Base-by-base conservation (phyloP, 2,113 vertebrate genomes). In the Platichthys flesus region DNA sequence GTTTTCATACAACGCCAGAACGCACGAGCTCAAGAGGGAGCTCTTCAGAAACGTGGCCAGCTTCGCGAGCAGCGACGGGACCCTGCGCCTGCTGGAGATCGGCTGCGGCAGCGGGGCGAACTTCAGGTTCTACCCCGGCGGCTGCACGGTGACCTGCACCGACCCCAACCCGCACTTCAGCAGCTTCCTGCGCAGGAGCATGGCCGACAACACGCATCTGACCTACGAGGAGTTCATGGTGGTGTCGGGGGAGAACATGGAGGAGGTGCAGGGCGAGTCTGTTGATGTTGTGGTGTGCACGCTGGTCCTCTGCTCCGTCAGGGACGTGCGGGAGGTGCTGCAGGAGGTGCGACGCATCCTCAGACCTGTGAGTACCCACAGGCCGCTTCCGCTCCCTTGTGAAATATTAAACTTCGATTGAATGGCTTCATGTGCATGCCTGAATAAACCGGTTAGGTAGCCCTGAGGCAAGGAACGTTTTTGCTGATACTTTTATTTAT, bases 201-300 rank as follows among this genome's bases (percentile, higher is more conserved):
- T 95, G 91, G 88, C 71, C 51, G 85, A 91, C 5, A 96, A 94
- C 71, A 66, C 85, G 60, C 97, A 97, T 23, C 15, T 98, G 0
- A 89, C 82, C 0, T 96, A 93, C 0, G 93, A 95, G 51, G 3
- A 0, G 0, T 95, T 97, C 31, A 3, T 96, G 0, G 85, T 95
- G 0, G 87, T 89, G 0, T 47, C 89, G 0, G 96, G 86, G 0
- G 96, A 98, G 14, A 93, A 96, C 75, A 90, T 97, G 91, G 23
- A 3, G 3, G 83, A 75, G 3, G 90, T 96, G 45, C 37, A 78
- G 9, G 94, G 95, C 2, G 76, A 75, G 1, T 96, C 95, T 0
- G 66, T 96, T 89, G 97, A 98, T 0, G 96, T 88, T 0, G 95
- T 96, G 2, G 90, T 97, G 28, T 91, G 93, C 70, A 97, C 96